A percentile compares a stretch with the other conserved stretches of the same genome.
Conservation (phyloP, 2,888 invertebrate species). For the Acronicta aceris region DNA sequence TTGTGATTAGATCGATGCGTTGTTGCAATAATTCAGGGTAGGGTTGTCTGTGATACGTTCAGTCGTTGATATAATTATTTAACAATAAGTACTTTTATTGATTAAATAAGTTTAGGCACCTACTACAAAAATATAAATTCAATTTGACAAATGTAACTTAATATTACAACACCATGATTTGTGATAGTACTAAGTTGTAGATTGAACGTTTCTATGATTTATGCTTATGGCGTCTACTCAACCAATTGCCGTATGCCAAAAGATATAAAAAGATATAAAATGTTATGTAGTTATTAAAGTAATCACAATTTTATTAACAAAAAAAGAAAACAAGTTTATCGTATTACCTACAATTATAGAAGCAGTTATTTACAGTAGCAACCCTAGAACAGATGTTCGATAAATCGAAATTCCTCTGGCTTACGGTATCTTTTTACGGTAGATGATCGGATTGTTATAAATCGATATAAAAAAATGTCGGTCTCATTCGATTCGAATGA, state of each 20-base stretch:
- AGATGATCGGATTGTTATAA: conserved; percentile 80
- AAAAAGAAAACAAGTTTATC: too few relatives aligned
- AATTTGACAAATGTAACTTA: too few relatives aligned
- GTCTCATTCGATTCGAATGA: conserved; percentile 73
- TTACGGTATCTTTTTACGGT: conserved; percentile 84
- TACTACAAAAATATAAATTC: too few relatives aligned
- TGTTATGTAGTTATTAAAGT: not conserved
- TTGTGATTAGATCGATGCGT: conserved; percentile 59
- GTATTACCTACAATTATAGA: not conserved
- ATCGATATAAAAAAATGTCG: conserved; percentile 72
- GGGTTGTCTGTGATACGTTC: conserved; percentile 32
- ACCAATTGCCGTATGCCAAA: too few relatives aligned
- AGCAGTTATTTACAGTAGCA: conserved; percentile 23
- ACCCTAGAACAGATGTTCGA: conserved; percentile 71
- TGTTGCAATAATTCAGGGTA: conserved; percentile 45
- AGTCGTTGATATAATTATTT: too few relatives aligned
- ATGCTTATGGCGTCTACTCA: too few relatives aligned
- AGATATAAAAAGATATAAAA: too few relatives aligned
- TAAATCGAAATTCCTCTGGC: conserved; percentile 75
- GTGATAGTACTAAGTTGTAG: too few relatives aligned
- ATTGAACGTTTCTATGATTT: too few relatives aligned
- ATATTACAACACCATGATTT: too few relatives aligned
- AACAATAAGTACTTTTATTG: too few relatives aligned
- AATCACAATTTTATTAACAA: not conserved
- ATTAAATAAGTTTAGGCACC: too few relatives aligned